phyloP scores from a whole-genome alignment of 1,140 invertebrate genomes.

The Listronotus oregonensis region DNA sequence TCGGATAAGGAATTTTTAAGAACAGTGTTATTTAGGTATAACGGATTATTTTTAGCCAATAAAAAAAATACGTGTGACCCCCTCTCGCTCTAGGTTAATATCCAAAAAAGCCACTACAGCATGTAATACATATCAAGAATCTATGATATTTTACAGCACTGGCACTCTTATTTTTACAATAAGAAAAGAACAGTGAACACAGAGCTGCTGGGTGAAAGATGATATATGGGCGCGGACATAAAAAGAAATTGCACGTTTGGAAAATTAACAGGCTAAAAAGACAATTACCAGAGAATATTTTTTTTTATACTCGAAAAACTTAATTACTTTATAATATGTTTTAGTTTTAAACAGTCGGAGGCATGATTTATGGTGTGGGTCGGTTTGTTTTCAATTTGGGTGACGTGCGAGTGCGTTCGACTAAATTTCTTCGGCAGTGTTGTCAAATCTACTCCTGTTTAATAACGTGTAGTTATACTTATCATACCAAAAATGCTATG shows the following conservation, averaged over 20 bases:
- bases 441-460: background rate
- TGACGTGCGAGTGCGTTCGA: background rate
- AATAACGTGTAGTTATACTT: no score
- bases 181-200: background rate
- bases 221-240: conserved; percentile 4
- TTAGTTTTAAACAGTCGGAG: conserved; percentile 25
- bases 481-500: no score
- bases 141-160: no score
- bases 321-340: conserved; percentile 45
- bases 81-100: no score
- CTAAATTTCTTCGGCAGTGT: background rate
- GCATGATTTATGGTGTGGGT: conserved; percentile 37
- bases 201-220: background rate
- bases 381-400: conserved; percentile 23
- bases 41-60: no score
- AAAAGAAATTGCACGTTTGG: conserved; percentile 33
- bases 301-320: conserved; percentile 41
- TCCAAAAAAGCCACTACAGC: no score
- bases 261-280: conserved; percentile 35
- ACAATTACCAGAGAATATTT: conserved; percentile 41
- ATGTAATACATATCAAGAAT: no score
- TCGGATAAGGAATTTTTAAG: no score
- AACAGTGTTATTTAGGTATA: no score
- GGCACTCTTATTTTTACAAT: background rate
- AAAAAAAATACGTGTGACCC: no score